These are phyloP conservation scores for Cynodonichthys magdalenae DNA, from an alignment of 2,797 vertebrate genomes.

Conservation along the genomic window DNA sequence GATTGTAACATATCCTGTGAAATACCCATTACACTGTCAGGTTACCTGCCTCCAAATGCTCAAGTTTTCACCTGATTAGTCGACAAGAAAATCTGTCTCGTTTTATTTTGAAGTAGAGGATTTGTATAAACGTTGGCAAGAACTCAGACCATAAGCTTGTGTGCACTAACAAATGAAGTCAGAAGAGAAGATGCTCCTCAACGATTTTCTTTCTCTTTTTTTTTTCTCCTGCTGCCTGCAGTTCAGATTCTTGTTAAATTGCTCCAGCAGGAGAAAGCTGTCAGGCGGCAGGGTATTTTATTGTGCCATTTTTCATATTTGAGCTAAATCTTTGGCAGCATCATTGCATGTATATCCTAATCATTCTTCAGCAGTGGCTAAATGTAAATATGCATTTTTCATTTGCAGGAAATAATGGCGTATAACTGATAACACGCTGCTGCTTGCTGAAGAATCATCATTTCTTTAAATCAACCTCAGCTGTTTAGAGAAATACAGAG, in stretches of 20 bases:
- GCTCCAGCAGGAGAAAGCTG: constrained; percentile 3
- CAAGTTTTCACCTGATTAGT: not conserved
- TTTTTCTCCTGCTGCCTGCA: constrained; percentile 6
- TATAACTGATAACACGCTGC: constrained; percentile 27
- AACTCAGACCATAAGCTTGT: constrained; percentile 4
- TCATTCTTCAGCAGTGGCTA: constrained; percentile 31
- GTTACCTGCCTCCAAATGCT: constrained; percentile 8
- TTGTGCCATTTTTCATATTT: constrained; percentile 17
- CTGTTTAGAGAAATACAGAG: constrained; percentile 36
- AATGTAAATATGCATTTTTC: constrained; percentile 28
- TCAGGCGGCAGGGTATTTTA: constrained; percentile 11
- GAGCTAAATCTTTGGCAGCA: not conserved
- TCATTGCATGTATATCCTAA: constrained; percentile 17
- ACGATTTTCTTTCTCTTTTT: not conserved
- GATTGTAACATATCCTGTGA: constrained; percentile 19
- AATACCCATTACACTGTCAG: constrained; percentile 23
- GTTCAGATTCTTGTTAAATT: constrained; percentile 25
- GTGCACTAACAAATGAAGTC: constrained; percentile 12
- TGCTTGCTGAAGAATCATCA: constrained; percentile 37
- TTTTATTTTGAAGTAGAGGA: constrained; percentile 14
- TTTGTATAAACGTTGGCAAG: constrained; percentile 16
- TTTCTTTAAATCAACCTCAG: constrained; percentile 47
- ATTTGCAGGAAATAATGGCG: constrained; percentile 22
- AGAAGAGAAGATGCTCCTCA: not conserved
- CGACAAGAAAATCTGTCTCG: not conserved